Percentiles rank a stretch among this genome's conserved stretches.
phyloP scores from a whole-genome alignment of 2,113 vertebrate genomes.

The Reinhardtius hippoglossoides region DNA sequence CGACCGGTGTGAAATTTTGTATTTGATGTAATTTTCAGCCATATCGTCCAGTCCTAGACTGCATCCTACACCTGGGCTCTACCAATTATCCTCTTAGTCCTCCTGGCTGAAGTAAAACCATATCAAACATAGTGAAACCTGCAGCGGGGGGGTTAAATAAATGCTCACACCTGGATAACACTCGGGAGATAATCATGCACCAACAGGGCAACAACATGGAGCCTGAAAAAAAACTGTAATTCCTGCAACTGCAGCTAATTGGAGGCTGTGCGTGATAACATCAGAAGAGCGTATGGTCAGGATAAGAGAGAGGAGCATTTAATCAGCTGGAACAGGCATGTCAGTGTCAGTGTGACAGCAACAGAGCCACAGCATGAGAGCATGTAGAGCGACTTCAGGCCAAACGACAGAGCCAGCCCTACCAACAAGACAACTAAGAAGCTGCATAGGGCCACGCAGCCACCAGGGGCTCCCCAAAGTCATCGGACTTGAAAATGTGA shows the following conservation, averaged over 20 bases:
- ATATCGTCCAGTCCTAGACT: neutral
- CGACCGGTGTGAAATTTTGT: too few species aligned
- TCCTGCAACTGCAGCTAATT: neutral
- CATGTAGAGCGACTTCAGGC: conserved; percentile 14
- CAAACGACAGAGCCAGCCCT: neutral
- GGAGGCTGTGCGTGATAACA: neutral
- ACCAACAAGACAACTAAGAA: neutral
- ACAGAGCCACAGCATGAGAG: neutral
- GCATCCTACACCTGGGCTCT: neutral
- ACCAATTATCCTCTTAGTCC: neutral
- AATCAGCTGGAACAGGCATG: conserved; percentile 19
- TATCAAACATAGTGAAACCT: neutral
- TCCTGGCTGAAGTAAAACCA: neutral
- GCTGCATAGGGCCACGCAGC: too few species aligned
- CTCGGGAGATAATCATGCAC: neutral
- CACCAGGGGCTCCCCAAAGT: too few species aligned
- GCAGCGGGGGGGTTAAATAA: neutral
- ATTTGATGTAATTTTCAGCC: too few species aligned
- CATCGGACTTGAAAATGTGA: too few species aligned
- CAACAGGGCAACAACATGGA: neutral
- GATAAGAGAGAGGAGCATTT: conserved; percentile 8
- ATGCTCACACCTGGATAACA: conserved; percentile 6
- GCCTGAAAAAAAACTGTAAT: too few species aligned
- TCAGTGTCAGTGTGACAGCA: conserved; percentile 37
- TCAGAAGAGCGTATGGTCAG: neutral